phyloP scores from a whole-genome alignment of 1,140 invertebrate genomes.

The Orchestia grillus region DNA sequence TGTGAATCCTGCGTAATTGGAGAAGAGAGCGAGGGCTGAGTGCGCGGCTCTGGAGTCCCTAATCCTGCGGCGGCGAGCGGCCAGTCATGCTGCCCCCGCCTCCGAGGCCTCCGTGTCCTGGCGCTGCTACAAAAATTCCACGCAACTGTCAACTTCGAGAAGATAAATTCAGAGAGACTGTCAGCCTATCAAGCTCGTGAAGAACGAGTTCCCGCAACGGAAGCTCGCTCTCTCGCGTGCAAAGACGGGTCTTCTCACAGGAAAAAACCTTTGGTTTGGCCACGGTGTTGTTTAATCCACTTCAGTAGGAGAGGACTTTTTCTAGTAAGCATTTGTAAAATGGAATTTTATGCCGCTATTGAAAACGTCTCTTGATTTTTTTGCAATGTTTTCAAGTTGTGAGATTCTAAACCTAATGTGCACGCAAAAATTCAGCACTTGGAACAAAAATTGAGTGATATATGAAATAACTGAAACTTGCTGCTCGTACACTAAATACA shows the following conservation, averaged over 20 bases:
- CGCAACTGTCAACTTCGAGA: background rate
- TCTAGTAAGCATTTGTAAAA: background rate
- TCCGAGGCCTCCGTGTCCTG: background rate
- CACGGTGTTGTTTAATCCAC: too few relatives aligned
- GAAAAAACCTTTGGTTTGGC: background rate
- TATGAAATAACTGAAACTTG: background rate
- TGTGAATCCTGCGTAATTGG: conserved; percentile 39
- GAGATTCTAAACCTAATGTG: background rate
- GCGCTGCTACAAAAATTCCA: background rate
- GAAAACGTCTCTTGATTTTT: background rate
- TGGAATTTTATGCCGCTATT: background rate
- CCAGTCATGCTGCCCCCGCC: too few relatives aligned
- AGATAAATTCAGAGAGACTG: conserved; percentile 25
- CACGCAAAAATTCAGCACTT: background rate
- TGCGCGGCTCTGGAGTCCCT: too few relatives aligned
- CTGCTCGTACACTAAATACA: background rate
- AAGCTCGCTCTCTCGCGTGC: background rate
- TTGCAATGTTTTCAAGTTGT: background rate
- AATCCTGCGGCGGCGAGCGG: too few relatives aligned
- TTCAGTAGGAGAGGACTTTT: background rate
- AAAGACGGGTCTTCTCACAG: background rate
- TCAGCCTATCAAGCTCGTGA: background rate
- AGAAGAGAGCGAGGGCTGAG: background rate
- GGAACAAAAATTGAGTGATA: background rate
- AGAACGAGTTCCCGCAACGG: background rate